Evolutionary conservation across 1,140 invertebrate species (phyloP).

Genomic region (Liolophura sinensis): DNA sequence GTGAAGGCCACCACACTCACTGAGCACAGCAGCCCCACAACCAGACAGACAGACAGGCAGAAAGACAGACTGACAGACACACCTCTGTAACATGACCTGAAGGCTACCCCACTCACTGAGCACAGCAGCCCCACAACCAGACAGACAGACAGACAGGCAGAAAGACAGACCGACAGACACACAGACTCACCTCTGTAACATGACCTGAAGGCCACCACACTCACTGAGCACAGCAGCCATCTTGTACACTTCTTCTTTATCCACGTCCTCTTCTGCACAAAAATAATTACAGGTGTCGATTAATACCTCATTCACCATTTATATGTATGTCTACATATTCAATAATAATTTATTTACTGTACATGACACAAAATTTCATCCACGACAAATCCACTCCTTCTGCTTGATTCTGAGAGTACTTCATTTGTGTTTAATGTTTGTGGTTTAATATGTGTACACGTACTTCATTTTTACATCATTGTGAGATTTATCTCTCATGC

Average conservation of each 20-base stretch:
- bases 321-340: not conserved
- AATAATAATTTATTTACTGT: not conserved
- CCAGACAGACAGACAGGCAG: conserved; percentile 81
- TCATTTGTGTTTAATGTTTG: not conserved
- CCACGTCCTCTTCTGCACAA: conserved; percentile 76
- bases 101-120: conserved; percentile 82
- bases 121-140: conserved; percentile 62
- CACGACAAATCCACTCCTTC: not conserved
- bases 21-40: too few species aligned
- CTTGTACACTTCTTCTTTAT: conserved; percentile 92
- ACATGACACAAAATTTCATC: not conserved
- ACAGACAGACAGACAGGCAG: not conserved
- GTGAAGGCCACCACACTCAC: too few species aligned
- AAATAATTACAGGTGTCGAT: too few species aligned
- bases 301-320: not conserved
- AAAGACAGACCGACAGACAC: conserved; percentile 7
- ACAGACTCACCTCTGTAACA: conserved; percentile 50
- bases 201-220: conserved; percentile 83
- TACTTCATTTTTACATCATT: too few species aligned
- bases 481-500: too few species aligned
- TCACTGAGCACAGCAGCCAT: conserved; percentile 77
- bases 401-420: not conserved
- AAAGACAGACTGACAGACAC: not conserved
- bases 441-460: too few species aligned
- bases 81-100: conserved; percentile 63